phyloP scores from a whole-genome alignment of 2,113 vertebrate species.

The Pachypanchax playfairii region DNA sequence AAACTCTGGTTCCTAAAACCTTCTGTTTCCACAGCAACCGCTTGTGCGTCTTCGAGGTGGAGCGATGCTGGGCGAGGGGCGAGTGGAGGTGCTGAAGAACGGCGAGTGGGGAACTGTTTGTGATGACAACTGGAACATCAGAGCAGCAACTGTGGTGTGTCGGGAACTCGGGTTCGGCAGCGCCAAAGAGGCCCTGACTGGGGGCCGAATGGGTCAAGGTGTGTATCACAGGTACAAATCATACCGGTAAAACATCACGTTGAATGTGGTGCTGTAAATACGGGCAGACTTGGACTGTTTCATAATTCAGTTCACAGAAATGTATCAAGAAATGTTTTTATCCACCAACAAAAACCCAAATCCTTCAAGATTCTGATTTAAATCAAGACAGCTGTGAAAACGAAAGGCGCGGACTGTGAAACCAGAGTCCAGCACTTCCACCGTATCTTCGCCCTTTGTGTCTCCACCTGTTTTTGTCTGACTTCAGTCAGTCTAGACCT shows the following conservation, averaged over 20 bases:
- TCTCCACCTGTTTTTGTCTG: conserved; percentile 29
- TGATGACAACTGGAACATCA: conserved; percentile 89
- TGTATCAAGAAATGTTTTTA: too few relatives aligned
- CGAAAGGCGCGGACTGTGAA: conserved; percentile 22
- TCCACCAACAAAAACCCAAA: too few relatives aligned
- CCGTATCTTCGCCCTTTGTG: conserved; percentile 22
- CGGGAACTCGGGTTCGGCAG: conserved; percentile 93
- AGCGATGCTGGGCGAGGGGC: conserved; percentile 88
- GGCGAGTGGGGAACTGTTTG: conserved; percentile 94
- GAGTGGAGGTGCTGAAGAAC: conserved; percentile 93
- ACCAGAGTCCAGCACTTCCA: conserved; percentile 17
- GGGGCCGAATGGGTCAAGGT: conserved; percentile 90
- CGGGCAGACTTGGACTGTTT: neutral
- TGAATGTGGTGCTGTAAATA: neutral
- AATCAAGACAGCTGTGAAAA: conserved; percentile 47
- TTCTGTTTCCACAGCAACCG: conserved; percentile 82
- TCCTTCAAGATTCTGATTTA: neutral
- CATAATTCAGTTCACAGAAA: too few relatives aligned
- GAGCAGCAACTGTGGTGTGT: conserved; percentile 90
- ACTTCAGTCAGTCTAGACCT: conserved; percentile 49
- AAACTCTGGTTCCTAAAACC: too few relatives aligned
- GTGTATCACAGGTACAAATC: neutral
- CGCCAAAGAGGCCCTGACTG: conserved; percentile 87
- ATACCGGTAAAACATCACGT: neutral
- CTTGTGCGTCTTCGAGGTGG: conserved; percentile 91